phyloP scores from a whole-genome alignment of 2,113 vertebrate species.

The Pseudorectes ferrugineus region DNA sequence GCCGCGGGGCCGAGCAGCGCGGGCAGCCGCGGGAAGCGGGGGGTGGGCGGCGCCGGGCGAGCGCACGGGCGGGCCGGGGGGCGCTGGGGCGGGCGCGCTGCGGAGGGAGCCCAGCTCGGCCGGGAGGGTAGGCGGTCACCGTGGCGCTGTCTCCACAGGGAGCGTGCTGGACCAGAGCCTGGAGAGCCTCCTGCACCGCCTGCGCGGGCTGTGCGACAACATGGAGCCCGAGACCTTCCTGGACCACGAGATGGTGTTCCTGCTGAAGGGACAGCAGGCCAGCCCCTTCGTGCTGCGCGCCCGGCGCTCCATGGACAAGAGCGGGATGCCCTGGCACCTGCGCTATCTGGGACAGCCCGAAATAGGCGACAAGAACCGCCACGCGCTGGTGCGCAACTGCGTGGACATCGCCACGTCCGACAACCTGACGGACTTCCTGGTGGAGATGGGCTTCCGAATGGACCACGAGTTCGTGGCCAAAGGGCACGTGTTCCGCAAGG shows the following conservation, averaged over 20 bases:
- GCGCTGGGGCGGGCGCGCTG: not conserved
- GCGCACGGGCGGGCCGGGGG: too few relatives aligned
- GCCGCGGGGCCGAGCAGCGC: too few relatives aligned
- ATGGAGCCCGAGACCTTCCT: constrained; percentile 93
- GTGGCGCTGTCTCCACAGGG: constrained; percentile 63
- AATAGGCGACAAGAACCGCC: constrained; percentile 92
- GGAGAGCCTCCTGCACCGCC: constrained; percentile 91
- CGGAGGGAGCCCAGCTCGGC: not conserved
- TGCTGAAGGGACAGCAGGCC: constrained; percentile 95
- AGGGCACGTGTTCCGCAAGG: constrained; percentile 93
- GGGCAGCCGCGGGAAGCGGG: too few relatives aligned
- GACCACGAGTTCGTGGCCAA: constrained; percentile 96
- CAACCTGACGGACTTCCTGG: constrained; percentile 89
- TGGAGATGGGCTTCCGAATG: constrained; percentile 98
- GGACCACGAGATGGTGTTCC: constrained; percentile 95
- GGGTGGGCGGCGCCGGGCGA: too few relatives aligned
- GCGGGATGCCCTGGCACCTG: constrained; percentile 87
- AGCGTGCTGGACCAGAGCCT: constrained; percentile 93
- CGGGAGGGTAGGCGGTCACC: fast-evolving
- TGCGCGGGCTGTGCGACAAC: constrained; percentile 94
- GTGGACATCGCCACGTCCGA: constrained; percentile 94
- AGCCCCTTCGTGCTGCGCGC: constrained; percentile 95
- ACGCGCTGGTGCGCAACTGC: constrained; percentile 90
- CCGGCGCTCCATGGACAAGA: constrained; percentile 85
- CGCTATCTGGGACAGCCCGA: constrained; percentile 95